phyloP scores from a whole-genome alignment of 2,113 vertebrate genomes.

The Axis porcinus region DNA sequence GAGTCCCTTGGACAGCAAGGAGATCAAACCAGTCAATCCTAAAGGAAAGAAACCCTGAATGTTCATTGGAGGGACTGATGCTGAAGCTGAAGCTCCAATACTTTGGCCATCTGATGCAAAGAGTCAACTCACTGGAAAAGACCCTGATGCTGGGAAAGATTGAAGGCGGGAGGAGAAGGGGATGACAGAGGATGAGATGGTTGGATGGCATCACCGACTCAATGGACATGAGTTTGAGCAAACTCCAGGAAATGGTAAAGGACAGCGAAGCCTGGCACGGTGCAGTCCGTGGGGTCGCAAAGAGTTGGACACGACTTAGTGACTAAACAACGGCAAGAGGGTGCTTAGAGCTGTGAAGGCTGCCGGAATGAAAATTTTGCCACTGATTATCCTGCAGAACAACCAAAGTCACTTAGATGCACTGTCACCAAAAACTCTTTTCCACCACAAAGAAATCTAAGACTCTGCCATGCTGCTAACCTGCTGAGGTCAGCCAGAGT shows the following conservation, averaged over 20 bases:
- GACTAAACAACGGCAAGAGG: background rate
- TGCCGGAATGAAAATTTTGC: background rate
- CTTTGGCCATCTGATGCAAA: background rate
- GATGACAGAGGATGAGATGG: background rate
- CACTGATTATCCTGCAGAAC: background rate
- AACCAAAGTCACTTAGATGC: background rate
- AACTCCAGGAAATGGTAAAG: background rate
- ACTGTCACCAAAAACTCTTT: background rate
- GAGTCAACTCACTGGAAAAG: background rate
- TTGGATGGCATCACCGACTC: background rate
- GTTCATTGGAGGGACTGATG: background rate
- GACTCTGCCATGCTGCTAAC: background rate
- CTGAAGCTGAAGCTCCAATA: background rate
- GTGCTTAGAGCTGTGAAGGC: background rate
- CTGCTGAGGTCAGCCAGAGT: background rate
- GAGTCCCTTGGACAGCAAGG: background rate
- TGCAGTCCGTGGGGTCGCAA: background rate
- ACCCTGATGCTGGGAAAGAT: background rate
- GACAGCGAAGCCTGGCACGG: accelerated
- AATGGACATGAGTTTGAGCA: background rate
- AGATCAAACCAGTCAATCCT: background rate
- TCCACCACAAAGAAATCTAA: background rate
- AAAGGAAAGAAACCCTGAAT: background rate
- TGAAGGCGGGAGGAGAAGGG: background rate
- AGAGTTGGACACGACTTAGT: background rate